Evolutionary conservation across 2,113 vertebrate genomes (phyloP).

Genomic region (Sardina pilchardus): DNA sequence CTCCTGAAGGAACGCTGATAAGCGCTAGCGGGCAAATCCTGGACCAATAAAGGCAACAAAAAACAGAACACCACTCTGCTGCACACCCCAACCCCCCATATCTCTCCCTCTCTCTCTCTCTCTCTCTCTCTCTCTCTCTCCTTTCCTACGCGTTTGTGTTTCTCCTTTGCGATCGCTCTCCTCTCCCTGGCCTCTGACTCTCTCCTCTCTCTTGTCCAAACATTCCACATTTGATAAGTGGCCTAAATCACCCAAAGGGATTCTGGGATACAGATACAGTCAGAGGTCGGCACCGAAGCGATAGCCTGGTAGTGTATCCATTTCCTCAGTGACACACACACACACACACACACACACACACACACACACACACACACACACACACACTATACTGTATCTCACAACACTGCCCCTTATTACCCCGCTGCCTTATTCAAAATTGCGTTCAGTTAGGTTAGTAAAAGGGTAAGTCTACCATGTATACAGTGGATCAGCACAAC

Average conservation of each 20-base stretch:
- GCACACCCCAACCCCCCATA: constrained; percentile 26
- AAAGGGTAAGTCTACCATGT: too few species aligned
- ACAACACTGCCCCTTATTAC: not conserved
- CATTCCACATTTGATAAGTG: not conserved
- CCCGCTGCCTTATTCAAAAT: not conserved
- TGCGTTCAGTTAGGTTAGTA: not conserved
- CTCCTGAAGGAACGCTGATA: constrained; percentile 42
- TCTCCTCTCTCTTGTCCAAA: not conserved
- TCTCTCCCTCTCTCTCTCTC: constrained; percentile 36
- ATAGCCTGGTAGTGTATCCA: not conserved
- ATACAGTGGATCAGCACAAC: too few species aligned
- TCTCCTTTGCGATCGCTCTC: not conserved
- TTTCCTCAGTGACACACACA: constrained; percentile 1
- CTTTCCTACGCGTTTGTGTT: constrained; percentile 31
- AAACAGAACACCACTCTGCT: constrained; percentile 45
- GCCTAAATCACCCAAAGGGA: constrained; percentile 26
- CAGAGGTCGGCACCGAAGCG: not conserved
- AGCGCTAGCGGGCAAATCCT: constrained; percentile 49
- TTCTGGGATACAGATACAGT: constrained; percentile 12
- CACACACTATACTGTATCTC: not conserved
- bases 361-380: not conserved
- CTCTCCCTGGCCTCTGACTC: not conserved
- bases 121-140: constrained; percentile 36
- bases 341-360: constrained; percentile 2
- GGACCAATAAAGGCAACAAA: not conserved